Evolutionary conservation across 2,888 invertebrate genomes (phyloP).

Genomic region (Caenorhabditis wallacei): DNA sequence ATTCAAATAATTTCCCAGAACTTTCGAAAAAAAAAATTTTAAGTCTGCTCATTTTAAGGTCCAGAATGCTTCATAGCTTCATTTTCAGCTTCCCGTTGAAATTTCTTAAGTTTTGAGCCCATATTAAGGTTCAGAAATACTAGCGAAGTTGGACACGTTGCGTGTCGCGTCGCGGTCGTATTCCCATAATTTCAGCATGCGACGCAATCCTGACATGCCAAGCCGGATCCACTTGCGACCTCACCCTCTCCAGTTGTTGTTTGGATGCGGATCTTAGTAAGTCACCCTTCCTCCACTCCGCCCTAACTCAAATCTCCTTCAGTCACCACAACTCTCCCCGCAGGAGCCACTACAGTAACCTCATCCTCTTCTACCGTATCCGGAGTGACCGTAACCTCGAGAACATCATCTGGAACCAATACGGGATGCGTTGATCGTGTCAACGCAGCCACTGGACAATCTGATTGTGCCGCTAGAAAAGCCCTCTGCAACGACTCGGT

Average conservation of each 20-base stretch:
- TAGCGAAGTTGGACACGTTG: no score
- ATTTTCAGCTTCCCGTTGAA: no score
- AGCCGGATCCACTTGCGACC: conserved; percentile 42
- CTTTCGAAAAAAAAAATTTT: no score
- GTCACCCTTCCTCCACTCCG: background rate
- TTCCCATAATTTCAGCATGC: conserved; percentile 55
- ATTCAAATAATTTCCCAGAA: no score
- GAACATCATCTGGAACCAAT: conserved; percentile 13
- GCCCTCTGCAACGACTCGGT: conserved; percentile 44
- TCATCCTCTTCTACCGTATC: conserved; percentile 25
- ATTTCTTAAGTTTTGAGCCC: no score
- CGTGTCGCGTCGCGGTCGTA: no score
- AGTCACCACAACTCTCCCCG: conserved; percentile 19
- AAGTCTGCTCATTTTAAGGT: no score
- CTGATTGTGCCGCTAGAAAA: conserved; percentile 33
- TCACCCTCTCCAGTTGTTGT: conserved; percentile 21
- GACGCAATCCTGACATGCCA: conserved; percentile 3
- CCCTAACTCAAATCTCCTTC: background rate
- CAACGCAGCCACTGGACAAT: conserved; percentile 54
- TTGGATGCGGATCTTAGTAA: conserved; percentile 35
- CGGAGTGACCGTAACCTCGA: conserved; percentile 32
- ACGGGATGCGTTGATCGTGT: conserved; percentile 51
- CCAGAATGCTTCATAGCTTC: no score
- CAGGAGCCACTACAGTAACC: conserved; percentile 14
- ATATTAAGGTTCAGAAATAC: no score